Base-by-base conservation (phyloP, 2,113 vertebrate genomes). In the Catharus fuscescens region DNA sequence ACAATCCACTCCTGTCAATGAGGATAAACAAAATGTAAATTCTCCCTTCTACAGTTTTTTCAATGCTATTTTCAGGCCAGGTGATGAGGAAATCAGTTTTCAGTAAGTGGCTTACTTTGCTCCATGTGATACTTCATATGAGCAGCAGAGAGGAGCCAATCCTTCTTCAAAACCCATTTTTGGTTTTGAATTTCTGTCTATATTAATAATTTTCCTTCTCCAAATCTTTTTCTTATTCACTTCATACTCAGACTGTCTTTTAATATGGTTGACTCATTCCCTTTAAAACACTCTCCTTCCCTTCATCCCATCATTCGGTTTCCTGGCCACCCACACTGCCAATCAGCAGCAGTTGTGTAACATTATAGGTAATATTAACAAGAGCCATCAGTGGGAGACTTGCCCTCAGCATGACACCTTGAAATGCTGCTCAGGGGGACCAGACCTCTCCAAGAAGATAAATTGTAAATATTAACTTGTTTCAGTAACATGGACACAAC, bases 301-400 rank as follows among this genome's bases (percentile, higher is more conserved):
- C 57, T 94, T 62, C 53, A 47, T 52, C 34, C 76, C 88, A 78
- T 73, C 86, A 10, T 28, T 56, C 1, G 4, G 57, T 80, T 54
- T 87, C 61, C 36, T n/a, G 88, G 79, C 73, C 92, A 90, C 90
- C 81, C 93, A 92, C 82, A 13, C 45, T 53, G 71, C 28, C 54
- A 81, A 82, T 83, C 79, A 89, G 56, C 25, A 72, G 66, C 56
- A 66, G n/a, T 66, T 66, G 45, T 2, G 3, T 76, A 78, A 86
- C 81, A 19, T 56, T 45, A 47, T 0, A 79, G 62, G 50, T 61
- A 38, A 66, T 61, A 78, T 28, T 72, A 95, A 78, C 47, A 59
- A 12, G 25, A 80, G 24, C 56, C 57, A 29, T 54, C 64, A 59
- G 56, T 6, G 26, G 18, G 38, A 88, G 67, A 83, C 72, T 2